These are phyloP conservation scores for Sebastes flavidus DNA, from an alignment of 2,797 vertebrate species.

Conservation along the genomic window DNA sequence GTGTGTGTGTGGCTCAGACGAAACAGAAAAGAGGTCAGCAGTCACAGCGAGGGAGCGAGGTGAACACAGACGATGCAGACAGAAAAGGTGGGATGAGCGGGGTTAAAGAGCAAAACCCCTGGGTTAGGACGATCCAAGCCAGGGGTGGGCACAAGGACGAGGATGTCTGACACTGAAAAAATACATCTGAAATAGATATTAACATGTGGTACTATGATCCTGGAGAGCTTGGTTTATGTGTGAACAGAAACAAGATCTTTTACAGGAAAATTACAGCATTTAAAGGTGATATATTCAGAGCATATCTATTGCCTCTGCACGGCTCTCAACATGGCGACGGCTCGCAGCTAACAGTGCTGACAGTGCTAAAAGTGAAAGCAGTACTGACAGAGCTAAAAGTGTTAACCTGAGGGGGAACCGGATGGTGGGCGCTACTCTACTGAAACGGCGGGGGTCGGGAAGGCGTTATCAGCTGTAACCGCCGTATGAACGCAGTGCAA, in stretches of 20 bases:
- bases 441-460: rapidly evolving
- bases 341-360: too few species aligned
- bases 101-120: slow-evolving; percentile 8
- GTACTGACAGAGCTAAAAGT: too few species aligned
- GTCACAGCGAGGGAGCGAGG: slow-evolving; percentile 33
- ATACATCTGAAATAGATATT: neutral
- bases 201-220: neutral
- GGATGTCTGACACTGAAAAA: neutral
- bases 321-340: too few species aligned
- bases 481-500: too few species aligned
- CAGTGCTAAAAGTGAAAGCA: too few species aligned
- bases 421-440: too few species aligned
- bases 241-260: neutral
- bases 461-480: too few species aligned
- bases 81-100: slow-evolving; percentile 10
- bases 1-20: slow-evolving; percentile 24
- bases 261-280: neutral
- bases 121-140: neutral
- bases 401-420: too few species aligned
- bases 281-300: neutral
- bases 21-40: slow-evolving; percentile 63
- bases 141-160: neutral
- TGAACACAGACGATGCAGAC: slow-evolving; percentile 6
- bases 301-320: too few species aligned
- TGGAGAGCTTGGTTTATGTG: neutral